Evolutionary conservation across 2,113 vertebrate genomes (phyloP).

Genomic region (Esox niger): DNA sequence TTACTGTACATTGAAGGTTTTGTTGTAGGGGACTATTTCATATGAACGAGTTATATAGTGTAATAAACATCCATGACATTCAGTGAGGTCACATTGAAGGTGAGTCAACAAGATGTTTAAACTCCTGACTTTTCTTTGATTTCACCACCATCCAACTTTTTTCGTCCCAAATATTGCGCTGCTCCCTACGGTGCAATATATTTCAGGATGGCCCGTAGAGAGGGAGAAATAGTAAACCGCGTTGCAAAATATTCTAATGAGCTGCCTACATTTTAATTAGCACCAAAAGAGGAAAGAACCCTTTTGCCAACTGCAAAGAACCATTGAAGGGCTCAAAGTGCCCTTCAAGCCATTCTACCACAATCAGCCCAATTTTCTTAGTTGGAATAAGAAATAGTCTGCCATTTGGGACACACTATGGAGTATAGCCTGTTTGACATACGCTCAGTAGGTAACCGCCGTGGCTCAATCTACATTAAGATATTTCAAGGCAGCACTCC

Average conservation of each 20-base stretch:
- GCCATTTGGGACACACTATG: neutral
- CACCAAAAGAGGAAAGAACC: too few species aligned
- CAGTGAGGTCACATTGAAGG: neutral
- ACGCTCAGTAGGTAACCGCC: slow-evolving; percentile 21
- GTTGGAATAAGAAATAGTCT: neutral
- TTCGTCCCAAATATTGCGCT: too few species aligned
- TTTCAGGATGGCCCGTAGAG: too few species aligned
- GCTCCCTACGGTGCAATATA: too few species aligned
- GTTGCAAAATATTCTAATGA: too few species aligned
- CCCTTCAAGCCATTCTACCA: too few species aligned
- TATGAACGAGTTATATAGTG: neutral
- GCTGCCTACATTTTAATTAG: too few species aligned
- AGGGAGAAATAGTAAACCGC: too few species aligned
- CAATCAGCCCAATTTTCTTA: too few species aligned
- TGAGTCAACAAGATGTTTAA: neutral
- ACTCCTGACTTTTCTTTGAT: slow-evolving; percentile 18
- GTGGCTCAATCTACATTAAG: slow-evolving; percentile 39
- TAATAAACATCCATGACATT: neutral
- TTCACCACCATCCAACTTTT: neutral
- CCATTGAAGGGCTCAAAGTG: too few species aligned
- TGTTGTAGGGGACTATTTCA: neutral
- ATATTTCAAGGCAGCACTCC: slow-evolving; percentile 28
- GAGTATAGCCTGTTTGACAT: neutral
- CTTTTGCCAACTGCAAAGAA: too few species aligned
- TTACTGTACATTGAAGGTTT: neutral